Conservation (phyloP, 2,888 invertebrate genomes). For the Octonoba sinensis region DNA sequence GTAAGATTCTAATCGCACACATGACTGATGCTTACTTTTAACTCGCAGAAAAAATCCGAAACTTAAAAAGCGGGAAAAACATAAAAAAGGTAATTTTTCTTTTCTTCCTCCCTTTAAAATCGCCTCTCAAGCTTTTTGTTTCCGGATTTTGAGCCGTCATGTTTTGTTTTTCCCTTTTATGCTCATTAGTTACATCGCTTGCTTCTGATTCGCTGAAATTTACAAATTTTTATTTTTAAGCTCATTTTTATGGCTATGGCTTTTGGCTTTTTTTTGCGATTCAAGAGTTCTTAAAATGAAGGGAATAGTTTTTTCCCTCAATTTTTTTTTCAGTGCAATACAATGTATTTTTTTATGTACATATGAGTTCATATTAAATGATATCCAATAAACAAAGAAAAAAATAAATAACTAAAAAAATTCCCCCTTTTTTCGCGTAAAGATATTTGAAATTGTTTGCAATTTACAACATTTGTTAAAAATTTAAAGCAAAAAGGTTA, state of each 20-base stretch:
- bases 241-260: constrained; percentile 3
- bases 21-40: constrained; percentile 48
- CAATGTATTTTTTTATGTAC: too few species aligned
- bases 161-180: constrained; percentile 18
- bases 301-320: too few species aligned
- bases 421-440: too few species aligned
- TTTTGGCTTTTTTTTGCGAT: background rate
- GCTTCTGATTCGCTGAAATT: constrained; percentile 32
- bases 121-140: constrained; percentile 27
- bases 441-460: too few species aligned
- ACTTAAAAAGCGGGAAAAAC: too few species aligned
- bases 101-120: constrained; percentile 53
- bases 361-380: too few species aligned
- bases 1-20: constrained; percentile 53
- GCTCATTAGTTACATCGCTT: constrained; percentile 13
- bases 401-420: too few species aligned
- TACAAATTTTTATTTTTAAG: constrained; percentile 7
- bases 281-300: too few species aligned
- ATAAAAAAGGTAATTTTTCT: constrained; percentile 39
- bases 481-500: too few species aligned
- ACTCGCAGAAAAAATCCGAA: background rate
- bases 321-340: too few species aligned
- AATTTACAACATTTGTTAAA: too few species aligned
- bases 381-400: too few species aligned
- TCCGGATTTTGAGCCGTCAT: background rate